A percentile compares a stretch with the other conserved stretches of the same genome.
Evolutionary conservation across 2,797 vertebrate genomes (phyloP).

Genomic region (Leontopithecus rosalia): DNA sequence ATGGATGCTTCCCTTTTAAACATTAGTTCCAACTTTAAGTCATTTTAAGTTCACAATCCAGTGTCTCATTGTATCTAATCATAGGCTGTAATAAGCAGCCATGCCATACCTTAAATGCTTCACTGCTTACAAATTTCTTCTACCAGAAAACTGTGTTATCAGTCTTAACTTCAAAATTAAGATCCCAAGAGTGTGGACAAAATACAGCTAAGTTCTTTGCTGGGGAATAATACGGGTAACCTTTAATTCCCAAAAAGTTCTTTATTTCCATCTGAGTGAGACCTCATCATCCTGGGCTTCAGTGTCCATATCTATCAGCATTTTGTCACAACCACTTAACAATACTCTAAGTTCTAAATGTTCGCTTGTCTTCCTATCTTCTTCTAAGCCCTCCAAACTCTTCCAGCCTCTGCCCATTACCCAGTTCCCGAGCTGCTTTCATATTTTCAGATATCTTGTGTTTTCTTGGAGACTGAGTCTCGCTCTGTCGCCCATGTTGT

Average conservation of each 20-base stretch:
- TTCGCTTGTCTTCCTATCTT: neutral
- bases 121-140: neutral
- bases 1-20: too few species aligned
- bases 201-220: too few species aligned
- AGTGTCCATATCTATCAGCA: neutral
- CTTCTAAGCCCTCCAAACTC: neutral
- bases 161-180: too few species aligned
- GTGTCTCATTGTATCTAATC: neutral
- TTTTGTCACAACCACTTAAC: neutral
- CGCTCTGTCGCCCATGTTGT: too few species aligned
- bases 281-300: neutral
- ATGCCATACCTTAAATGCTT: neutral
- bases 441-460: too few species aligned
- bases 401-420: neutral
- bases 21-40: neutral
- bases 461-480: too few species aligned
- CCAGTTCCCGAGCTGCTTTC: neutral
- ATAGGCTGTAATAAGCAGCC: neutral
- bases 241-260: too few species aligned
- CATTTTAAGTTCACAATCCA: neutral
- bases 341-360: neutral
- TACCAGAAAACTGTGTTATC: neutral
- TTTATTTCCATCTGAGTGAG: too few species aligned
- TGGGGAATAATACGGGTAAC: too few species aligned
- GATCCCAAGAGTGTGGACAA: too few species aligned